Percentiles rank a stretch among this genome's conserved stretches.
phyloP scores from a whole-genome alignment of 2,113 vertebrate genomes.

The Sphyrna mokarran region DNA sequence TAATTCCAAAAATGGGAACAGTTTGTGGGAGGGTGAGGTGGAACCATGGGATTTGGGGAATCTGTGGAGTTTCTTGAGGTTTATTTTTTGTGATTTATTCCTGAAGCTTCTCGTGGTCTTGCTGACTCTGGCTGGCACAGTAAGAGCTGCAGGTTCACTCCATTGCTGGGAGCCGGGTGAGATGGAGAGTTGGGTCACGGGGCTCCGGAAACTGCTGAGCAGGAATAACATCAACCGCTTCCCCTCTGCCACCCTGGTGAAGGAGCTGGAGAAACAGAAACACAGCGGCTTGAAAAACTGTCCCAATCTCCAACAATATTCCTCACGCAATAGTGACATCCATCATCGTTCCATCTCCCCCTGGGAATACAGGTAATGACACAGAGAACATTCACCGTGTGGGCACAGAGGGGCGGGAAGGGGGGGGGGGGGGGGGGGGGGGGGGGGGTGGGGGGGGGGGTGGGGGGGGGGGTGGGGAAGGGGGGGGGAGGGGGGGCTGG shows the following conservation, averaged over 20 bases:
- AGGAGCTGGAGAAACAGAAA: not conserved
- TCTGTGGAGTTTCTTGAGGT: not conserved
- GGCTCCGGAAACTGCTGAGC: not conserved
- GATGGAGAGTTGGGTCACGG: not conserved
- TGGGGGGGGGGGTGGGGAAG: not conserved
- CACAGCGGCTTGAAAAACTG: conserved; percentile 40
- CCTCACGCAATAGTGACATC: not conserved
- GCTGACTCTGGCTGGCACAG: not conserved
- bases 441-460: no score
- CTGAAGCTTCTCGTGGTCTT: not conserved
- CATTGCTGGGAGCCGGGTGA: not conserved
- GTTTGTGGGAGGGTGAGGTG: not conserved
- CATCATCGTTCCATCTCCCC: conserved; percentile 71
- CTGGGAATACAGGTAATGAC: conserved; percentile 61
- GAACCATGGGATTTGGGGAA: not conserved
- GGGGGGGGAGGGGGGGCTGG: no score
- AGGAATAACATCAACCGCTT: not conserved
- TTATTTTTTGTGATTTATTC: not conserved
- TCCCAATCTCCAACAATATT: conserved; percentile 40
- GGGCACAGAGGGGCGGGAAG: not conserved
- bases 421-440: no score
- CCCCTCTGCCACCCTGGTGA: not conserved
- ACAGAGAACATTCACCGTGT: not conserved
- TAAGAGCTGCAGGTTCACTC: no score
- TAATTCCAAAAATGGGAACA: no score